These are phyloP conservation scores for Chaenocephalus aceratus DNA, from an alignment of 2,113 vertebrate genomes.

Conservation along the genomic window DNA sequence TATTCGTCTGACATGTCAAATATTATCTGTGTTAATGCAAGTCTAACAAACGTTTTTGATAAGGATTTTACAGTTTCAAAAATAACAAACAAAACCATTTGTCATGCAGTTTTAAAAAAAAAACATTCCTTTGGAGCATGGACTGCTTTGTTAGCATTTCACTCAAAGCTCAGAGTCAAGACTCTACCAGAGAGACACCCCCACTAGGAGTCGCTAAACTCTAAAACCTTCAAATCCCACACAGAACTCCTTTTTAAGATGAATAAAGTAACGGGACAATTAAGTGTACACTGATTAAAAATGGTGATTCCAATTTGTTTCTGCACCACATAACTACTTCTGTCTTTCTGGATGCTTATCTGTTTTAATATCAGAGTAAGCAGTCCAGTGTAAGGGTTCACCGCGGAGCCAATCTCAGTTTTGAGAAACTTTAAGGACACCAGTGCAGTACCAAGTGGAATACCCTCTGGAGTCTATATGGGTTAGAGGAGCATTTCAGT, in stretches of 20 bases:
- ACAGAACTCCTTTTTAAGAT: constrained; percentile 7
- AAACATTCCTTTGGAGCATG: neutral
- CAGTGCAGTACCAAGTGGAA: neutral
- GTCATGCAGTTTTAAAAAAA: neutral
- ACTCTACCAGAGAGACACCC: neutral
- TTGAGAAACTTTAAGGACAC: neutral
- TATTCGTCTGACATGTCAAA: neutral
- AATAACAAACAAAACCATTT: neutral
- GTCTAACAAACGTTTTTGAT: neutral
- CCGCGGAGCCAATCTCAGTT: neutral
- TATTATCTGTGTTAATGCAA: neutral
- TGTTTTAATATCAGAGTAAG: no score
- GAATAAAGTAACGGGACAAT: neutral
- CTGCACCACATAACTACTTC: neutral
- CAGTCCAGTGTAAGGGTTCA: neutral
- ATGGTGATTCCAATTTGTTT: neutral
- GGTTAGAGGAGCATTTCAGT: neutral
- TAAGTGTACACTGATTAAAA: neutral
- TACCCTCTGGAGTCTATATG: neutral
- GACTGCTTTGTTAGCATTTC: neutral
- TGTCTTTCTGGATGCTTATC: neutral
- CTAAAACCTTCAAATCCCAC: neutral
- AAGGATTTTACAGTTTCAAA: neutral
- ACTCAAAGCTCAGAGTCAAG: neutral
- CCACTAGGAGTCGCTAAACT: no score